Base-by-base conservation (phyloP, 2,113 vertebrate species). In the Phalacrocorax aristotelis region DNA sequence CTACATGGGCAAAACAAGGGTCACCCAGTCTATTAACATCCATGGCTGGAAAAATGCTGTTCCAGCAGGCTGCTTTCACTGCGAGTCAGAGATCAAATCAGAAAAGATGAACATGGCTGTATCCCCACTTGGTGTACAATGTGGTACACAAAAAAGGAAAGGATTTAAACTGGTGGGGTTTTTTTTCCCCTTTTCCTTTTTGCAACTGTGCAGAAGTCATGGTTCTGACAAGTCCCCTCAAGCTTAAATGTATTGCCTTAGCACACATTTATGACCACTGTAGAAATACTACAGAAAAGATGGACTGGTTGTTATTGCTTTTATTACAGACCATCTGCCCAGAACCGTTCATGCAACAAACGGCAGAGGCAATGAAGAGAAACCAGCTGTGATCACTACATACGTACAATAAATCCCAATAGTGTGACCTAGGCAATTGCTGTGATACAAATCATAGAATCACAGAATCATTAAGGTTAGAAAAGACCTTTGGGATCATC, bases 31-130 rank as follows among this genome's bases (percentile, higher is more conserved):
- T 85, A 36, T 89, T 92, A 94, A 90, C 70, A 94, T 49, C 80
- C 83, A 32, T 71, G 68, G 72, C 0, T n/a, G 54, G 71, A 81
- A 91, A 93, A 96, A 83, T 5, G 44, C 65, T 49, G n/a, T 51
- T 85, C 48, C 87, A 95, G 87, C 32, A 1, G 13, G 84, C 77
- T 92, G 91, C 95, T 72, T 95, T 97, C 83, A 83, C 84, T 91
- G 58, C 11, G 60, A 95, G 79, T 86, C 70, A 95, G 38, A 89
- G 72, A 91, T 87, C 87, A 83, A 78, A 83, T 25, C 74, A 84
- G 74, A 77, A 82, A 61, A 57, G 65, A 78, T 3, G 7, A 90
- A 81, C 40, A 21, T 4, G 62, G 48, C 64, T 69, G 44, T 21
- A 66, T 42, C 81, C 84, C 74, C 42, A 49, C 51, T 75, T 40